phyloP scores from a whole-genome alignment of 2,797 vertebrate genomes.

The Acipenser oxyrinchus region DNA sequence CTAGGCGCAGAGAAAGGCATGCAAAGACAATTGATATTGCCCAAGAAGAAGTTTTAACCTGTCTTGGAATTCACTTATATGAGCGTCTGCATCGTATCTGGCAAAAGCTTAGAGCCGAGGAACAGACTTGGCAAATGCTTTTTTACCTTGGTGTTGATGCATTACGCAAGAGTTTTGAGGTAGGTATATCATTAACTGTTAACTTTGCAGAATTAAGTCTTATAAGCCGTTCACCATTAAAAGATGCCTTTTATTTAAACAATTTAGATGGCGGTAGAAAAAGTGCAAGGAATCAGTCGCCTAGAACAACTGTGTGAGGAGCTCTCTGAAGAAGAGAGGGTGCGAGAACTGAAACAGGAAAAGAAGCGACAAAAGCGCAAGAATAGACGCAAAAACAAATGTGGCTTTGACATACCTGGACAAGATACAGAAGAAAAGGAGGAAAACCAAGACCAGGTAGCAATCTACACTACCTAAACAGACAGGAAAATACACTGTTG shows the following conservation, averaged over 20 bases:
- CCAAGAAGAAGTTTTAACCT: conserved; percentile 95
- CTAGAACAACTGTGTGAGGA: conserved; percentile 93
- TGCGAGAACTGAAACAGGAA: conserved; percentile 90
- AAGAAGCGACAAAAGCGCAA: conserved; percentile 95
- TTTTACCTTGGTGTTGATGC: conserved; percentile 90
- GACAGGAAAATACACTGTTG: conserved; percentile 3
- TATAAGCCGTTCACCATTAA: neutral
- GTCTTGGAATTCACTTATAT: conserved; percentile 91
- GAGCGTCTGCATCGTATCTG: conserved; percentile 92
- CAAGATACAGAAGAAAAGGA: conserved; percentile 70
- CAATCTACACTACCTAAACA: neutral
- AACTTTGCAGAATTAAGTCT: neutral
- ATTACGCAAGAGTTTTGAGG: conserved; percentile 93
- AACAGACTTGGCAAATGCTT: conserved; percentile 96
- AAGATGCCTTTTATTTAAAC: neutral
- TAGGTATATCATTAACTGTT: conserved; percentile 24
- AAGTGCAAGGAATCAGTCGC: conserved; percentile 91
- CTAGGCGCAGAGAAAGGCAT: conserved; percentile 84
- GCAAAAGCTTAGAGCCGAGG: conserved; percentile 92
- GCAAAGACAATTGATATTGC: conserved; percentile 96
- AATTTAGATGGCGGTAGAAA: conserved; percentile 86
- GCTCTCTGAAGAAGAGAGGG: conserved; percentile 89
- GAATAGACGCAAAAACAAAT: conserved; percentile 94
- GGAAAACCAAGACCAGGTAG: conserved; percentile 67
- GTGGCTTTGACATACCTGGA: conserved; percentile 70